A percentile compares a stretch with the other conserved stretches of the same genome.
phyloP scores from a whole-genome alignment of 2,797 vertebrate species.

The Pseudochaenichthys georgianus region DNA sequence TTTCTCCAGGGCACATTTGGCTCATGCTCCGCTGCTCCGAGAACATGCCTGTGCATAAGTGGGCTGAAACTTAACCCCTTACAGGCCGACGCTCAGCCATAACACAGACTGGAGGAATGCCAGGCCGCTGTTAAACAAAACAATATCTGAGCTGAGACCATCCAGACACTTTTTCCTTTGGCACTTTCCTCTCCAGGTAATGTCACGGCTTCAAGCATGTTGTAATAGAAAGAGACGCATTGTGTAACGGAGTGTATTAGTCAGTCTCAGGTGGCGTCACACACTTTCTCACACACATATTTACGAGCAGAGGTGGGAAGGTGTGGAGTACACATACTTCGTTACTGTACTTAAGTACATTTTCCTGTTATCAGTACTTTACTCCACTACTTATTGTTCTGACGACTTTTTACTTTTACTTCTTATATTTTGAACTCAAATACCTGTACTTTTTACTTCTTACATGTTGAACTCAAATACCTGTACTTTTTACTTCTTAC shows the following conservation, averaged over 20 bases:
- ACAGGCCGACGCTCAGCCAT: slow-evolving; percentile 73
- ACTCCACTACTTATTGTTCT: too few species aligned
- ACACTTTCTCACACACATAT: not conserved
- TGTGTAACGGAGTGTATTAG: slow-evolving; percentile 67
- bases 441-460: too few species aligned
- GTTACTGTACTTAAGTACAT: too few species aligned
- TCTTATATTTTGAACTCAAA: too few species aligned
- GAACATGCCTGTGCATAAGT: slow-evolving; percentile 76
- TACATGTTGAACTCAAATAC: too few species aligned
- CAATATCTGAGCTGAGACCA: slow-evolving; percentile 65
- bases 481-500: too few species aligned
- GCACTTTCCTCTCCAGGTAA: slow-evolving; percentile 58
- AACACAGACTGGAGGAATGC: slow-evolving; percentile 81
- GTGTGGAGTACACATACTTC: too few species aligned
- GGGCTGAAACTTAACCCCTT: slow-evolving; percentile 80
- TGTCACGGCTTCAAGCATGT: slow-evolving; percentile 54
- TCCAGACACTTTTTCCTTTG: slow-evolving; percentile 45
- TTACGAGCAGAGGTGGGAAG: not conserved
- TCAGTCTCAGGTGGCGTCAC: slow-evolving; percentile 56
- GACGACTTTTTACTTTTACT: too few species aligned
- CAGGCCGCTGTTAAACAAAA: slow-evolving; percentile 70
- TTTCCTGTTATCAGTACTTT: too few species aligned
- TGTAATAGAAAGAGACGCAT: slow-evolving; percentile 60
- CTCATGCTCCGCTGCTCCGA: slow-evolving; percentile 65
- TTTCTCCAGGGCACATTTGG: slow-evolving; percentile 66